Evolutionary conservation across 2,888 invertebrate species (phyloP).

Genomic region (Dysmachus trigonus): DNA sequence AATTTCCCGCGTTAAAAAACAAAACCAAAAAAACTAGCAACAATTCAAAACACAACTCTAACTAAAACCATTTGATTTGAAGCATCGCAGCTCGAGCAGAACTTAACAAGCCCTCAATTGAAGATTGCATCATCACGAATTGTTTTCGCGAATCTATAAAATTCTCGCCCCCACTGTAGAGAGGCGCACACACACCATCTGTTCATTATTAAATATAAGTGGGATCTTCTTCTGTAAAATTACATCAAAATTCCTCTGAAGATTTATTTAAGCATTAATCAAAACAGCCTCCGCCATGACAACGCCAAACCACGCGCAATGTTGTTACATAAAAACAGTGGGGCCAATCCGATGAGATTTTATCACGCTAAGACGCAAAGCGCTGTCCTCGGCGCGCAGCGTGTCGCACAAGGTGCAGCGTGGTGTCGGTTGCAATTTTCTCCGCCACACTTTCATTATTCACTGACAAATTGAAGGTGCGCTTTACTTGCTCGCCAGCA

Average conservation of each 20-base stretch:
- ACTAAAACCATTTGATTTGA: not conserved
- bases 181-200: not conserved
- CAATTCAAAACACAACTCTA: not conserved
- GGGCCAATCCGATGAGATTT: not conserved
- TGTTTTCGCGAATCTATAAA: not conserved
- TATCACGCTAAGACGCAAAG: not conserved
- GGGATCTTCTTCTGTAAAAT: not conserved
- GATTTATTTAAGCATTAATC: not conserved
- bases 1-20: not conserved
- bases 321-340: not conserved
- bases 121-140: not conserved
- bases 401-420: not conserved
- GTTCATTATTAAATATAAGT: not conserved
- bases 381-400: not conserved
- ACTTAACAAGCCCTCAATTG: not conserved
- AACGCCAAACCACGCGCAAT: not conserved
- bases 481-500: not conserved
- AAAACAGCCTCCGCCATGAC: not conserved
- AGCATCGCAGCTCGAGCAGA: not conserved
- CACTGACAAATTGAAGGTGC: not conserved
- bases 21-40: not conserved
- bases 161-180: not conserved
- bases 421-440: not conserved
- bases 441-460: not conserved
- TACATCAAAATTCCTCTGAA: not conserved